phyloP scores from a whole-genome alignment of 2,113 vertebrate genomes.

The Rhegmatorhina hoffmannsi region DNA sequence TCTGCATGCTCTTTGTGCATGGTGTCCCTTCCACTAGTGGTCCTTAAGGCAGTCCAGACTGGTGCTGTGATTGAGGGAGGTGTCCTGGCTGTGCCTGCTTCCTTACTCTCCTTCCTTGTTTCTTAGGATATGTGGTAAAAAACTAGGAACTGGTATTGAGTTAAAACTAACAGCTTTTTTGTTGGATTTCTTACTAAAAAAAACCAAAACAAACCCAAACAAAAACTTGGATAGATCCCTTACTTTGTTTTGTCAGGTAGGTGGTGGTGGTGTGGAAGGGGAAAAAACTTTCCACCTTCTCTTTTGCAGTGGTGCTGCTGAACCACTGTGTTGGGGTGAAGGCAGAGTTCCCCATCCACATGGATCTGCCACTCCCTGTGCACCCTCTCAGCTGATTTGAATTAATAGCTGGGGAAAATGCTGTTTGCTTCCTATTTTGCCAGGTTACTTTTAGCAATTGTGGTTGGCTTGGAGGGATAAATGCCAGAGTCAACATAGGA shows the following conservation, averaged over 20 bases:
- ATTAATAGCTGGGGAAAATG: not conserved
- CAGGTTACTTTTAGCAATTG: not conserved
- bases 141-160: not conserved
- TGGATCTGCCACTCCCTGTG: not conserved
- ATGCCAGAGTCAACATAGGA: not conserved
- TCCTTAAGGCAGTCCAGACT: not conserved
- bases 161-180: not conserved
- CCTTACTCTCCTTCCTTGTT: not conserved
- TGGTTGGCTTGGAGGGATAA: not conserved
- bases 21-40: not conserved
- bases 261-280: not conserved
- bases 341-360: not conserved
- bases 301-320: not conserved
- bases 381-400: not conserved
- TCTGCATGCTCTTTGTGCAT: not conserved
- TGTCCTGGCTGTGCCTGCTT: not conserved
- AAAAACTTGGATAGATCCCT: not conserved
- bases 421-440: not conserved
- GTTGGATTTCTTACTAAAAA: not conserved
- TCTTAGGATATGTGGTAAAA: not conserved
- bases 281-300: not conserved
- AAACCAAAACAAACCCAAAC: too few species aligned
- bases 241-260: not conserved
- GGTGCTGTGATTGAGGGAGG: not conserved
- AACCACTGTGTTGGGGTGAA: accelerated